These are phyloP conservation scores for Epicampocera succincta DNA, from an alignment of 2,888 invertebrate genomes.

Conservation along the genomic window DNA sequence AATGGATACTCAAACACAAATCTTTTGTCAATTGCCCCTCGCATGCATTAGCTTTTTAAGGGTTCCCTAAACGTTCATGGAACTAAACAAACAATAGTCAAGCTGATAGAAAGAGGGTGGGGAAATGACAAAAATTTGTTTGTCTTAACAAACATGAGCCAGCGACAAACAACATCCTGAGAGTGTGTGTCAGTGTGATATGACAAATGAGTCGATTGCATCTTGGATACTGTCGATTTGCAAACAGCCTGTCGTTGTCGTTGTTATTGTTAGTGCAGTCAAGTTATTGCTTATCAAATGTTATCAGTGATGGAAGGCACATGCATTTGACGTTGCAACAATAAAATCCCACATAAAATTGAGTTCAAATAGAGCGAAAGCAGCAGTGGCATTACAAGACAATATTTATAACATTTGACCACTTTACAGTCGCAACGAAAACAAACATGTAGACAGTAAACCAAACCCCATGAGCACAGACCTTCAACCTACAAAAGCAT, in stretches of 20 bases:
- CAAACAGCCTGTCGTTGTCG: constrained; percentile 28
- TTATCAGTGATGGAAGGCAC: constrained; percentile 48
- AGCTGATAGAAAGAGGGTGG: neutral
- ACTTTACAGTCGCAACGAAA: constrained; percentile 42
- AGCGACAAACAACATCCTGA: constrained; percentile 62
- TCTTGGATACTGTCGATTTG: constrained; percentile 43
- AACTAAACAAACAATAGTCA: neutral
- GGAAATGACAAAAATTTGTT: neutral
- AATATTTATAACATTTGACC: constrained; percentile 16
- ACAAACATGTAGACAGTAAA: constrained; percentile 3
- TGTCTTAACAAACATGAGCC: constrained; percentile 30
- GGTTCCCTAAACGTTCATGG: no score
- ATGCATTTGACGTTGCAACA: constrained; percentile 54
- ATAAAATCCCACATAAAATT: constrained; percentile 20
- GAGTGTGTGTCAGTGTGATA: constrained; percentile 73
- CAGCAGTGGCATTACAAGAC: neutral
- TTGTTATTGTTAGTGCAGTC: constrained; percentile 23
- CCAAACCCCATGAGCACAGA: neutral
- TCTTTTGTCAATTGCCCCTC: no score
- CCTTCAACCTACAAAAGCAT: no score
- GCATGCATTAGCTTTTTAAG: no score
- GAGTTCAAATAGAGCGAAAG: constrained; percentile 5
- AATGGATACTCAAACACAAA: no score
- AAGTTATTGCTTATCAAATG: constrained; percentile 32
- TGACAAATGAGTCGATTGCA: constrained; percentile 64